Conservation (phyloP, 2,888 invertebrate species). For the Mesochorus sp. region DNA sequence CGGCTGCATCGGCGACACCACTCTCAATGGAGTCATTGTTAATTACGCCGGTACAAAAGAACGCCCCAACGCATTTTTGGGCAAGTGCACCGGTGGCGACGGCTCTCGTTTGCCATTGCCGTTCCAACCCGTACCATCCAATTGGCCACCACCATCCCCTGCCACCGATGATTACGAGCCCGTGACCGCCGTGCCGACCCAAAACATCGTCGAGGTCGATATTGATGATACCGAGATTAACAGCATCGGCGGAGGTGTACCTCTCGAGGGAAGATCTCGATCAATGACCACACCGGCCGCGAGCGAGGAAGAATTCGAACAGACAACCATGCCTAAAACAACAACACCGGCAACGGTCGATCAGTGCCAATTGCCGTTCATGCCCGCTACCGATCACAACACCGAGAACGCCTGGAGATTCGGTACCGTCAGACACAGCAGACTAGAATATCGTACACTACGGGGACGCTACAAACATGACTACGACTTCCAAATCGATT, state of each 20-base stretch:
- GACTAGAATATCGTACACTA: conserved; percentile 87
- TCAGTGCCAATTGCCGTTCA: conserved; percentile 83
- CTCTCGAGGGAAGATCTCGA: conserved; percentile 56
- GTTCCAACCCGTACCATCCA: conserved; percentile 62
- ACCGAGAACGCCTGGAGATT: conserved; percentile 85
- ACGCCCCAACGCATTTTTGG: conserved; percentile 84
- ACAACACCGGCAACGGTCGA: conserved; percentile 74
- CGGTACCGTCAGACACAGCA: conserved; percentile 87
- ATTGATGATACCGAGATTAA: conserved; percentile 40
- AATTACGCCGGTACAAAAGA: conserved; percentile 90
- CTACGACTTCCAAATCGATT: conserved; percentile 90
- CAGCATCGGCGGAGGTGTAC: background rate
- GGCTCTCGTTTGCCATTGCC: conserved; percentile 65
- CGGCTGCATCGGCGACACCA: conserved; percentile 97
- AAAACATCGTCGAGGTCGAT: conserved; percentile 54
- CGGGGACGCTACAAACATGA: conserved; percentile 85
- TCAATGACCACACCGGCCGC: too few relatives aligned
- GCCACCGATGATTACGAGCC: conserved; percentile 46
- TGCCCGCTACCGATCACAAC: conserved; percentile 83
- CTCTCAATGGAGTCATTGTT: conserved; percentile 91
- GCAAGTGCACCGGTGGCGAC: conserved; percentile 84
- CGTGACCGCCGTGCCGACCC: conserved; percentile 40
- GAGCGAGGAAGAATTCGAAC: too few relatives aligned
- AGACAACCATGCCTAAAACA: conserved; percentile 75
- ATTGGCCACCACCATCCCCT: conserved; percentile 64